These are phyloP conservation scores for Parelbella ahira DNA, from an alignment of 2,888 invertebrate species.

Conservation along the genomic window DNA sequence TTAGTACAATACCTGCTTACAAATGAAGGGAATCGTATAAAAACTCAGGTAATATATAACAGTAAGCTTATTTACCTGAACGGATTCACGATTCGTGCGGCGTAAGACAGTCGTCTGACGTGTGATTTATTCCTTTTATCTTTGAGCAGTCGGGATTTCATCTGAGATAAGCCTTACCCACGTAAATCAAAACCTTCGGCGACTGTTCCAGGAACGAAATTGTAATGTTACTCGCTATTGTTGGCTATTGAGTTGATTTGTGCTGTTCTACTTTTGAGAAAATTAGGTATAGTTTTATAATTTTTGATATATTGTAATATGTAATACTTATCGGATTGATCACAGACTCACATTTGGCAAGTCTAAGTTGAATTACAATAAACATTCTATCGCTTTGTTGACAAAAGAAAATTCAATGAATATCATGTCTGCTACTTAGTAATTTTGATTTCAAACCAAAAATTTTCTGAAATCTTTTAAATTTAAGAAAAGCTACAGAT, in stretches of 20 bases:
- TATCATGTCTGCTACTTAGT: too few relatives aligned
- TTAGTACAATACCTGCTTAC: slow-evolving; percentile 9
- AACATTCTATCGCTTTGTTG: too few relatives aligned
- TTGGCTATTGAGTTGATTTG: slow-evolving; percentile 9
- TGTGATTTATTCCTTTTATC: slow-evolving; percentile 74
- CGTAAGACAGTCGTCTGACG: slow-evolving; percentile 66
- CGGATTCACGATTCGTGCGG: slow-evolving; percentile 47
- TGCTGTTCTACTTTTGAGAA: too few relatives aligned
- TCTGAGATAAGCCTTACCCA: slow-evolving; percentile 55
- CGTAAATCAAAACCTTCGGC: slow-evolving; percentile 61
- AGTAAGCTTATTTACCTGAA: slow-evolving; percentile 42
- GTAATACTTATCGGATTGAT: too few relatives aligned
- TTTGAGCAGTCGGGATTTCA: slow-evolving; percentile 58
- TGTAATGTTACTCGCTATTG: slow-evolving; percentile 19
- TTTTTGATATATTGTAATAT: too few relatives aligned
- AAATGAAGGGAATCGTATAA: slow-evolving; percentile 12
- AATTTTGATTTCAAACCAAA: too few relatives aligned
- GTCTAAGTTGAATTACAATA: too few relatives aligned
- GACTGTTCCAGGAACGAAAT: slow-evolving; percentile 22
- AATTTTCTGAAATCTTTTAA: too few relatives aligned
- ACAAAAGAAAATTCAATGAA: too few relatives aligned
- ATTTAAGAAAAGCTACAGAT: too few relatives aligned
- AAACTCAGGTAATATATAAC: slow-evolving; percentile 37
- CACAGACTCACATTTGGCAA: too few relatives aligned
- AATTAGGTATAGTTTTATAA: too few relatives aligned